Conservation (phyloP, 2,113 vertebrate species). For the Herpailurus yagouaroundi region DNA sequence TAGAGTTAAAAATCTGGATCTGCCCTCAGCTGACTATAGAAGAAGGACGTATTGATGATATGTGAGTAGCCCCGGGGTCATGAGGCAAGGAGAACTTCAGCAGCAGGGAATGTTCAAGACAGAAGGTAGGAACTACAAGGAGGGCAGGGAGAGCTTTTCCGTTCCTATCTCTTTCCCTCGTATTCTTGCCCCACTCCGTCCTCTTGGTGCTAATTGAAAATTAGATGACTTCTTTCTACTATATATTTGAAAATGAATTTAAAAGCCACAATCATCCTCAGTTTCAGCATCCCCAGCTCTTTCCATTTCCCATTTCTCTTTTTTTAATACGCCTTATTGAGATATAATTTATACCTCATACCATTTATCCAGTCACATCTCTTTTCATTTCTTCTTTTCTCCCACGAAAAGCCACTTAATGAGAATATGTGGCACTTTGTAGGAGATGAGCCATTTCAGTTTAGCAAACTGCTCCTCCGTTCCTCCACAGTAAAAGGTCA, state of each 20-base stretch:
- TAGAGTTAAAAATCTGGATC: conserved; percentile 1
- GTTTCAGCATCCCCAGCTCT: neutral
- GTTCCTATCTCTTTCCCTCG: too few species aligned
- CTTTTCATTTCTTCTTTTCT: conserved; percentile 29
- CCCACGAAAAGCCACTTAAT: neutral
- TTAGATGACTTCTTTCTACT: neutral
- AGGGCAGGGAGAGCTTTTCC: neutral
- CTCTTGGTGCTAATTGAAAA: neutral
- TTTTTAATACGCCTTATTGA: neutral
- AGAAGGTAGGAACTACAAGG: neutral
- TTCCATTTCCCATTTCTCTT: neutral
- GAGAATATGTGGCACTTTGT: neutral
- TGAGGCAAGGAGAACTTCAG: neutral
- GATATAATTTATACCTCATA: neutral
- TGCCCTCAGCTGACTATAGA: neutral
- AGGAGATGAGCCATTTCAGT: neutral
- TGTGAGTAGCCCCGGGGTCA: neutral
- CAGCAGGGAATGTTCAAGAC: neutral
- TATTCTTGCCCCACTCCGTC: neutral
- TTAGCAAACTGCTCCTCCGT: rapidly evolving
- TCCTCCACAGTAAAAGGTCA: neutral
- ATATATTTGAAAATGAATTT: neutral
- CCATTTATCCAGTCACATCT: neutral
- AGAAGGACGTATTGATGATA: neutral
- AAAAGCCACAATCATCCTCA: neutral